Percentiles rank a stretch among this genome's conserved stretches.
Evolutionary conservation across 2,797 vertebrate species (phyloP).

Genomic region (Gobio occitaniae): DNA sequence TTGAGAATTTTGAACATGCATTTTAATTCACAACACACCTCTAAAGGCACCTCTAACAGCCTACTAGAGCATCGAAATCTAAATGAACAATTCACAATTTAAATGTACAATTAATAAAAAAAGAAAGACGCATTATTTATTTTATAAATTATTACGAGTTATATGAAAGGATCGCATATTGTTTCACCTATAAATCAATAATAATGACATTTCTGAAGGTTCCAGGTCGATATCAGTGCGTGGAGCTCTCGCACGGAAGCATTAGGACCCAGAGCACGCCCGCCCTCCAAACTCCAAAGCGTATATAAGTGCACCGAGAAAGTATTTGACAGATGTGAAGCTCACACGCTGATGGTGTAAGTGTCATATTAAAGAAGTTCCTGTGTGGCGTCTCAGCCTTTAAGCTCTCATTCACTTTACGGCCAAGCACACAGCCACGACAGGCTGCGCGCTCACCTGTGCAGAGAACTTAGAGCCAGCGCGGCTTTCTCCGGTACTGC

Average conservation of each 20-base stretch:
- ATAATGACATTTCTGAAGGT: not conserved
- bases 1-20: not conserved
- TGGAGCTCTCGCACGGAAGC: constrained; percentile 28
- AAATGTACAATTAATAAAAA: not conserved
- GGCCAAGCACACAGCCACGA: constrained; percentile 12
- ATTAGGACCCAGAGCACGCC: constrained; percentile 59
- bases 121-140: not conserved
- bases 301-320: constrained; percentile 52
- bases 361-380: constrained; percentile 19
- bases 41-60: not conserved
- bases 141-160: too few species aligned
- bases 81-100: not conserved
- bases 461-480: constrained; percentile 54
- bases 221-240: not conserved
- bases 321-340: constrained; percentile 64
- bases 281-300: constrained; percentile 31
- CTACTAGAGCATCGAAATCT: not conserved
- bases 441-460: constrained; percentile 25
- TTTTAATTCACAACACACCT: not conserved
- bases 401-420: constrained; percentile 8
- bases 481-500: constrained; percentile 63
- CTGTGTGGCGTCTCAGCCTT: constrained; percentile 20
- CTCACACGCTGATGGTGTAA: constrained; percentile 33
- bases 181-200: not conserved
- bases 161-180: not conserved